Percentiles rank a stretch among this genome's conserved stretches.
phyloP scores from a whole-genome alignment of 2,888 invertebrate species.

The Ormia ochracea region DNA sequence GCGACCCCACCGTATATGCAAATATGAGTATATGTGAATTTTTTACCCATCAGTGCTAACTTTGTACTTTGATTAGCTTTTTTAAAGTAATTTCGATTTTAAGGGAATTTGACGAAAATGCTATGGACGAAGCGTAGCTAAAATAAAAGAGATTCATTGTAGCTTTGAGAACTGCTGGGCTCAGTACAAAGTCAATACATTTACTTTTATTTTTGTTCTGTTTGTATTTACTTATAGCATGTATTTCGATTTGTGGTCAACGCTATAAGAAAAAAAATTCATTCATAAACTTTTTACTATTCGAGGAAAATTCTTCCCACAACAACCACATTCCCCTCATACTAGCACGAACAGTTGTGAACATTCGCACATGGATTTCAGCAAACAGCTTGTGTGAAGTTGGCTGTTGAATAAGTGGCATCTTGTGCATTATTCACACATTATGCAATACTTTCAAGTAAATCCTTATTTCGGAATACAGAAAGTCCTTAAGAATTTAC shows the following conservation, averaged over 20 bases:
- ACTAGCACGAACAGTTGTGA: background rate
- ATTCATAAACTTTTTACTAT: conserved; percentile 32
- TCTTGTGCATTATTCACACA: background rate
- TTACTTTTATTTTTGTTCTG: background rate
- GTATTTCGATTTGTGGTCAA: conserved; percentile 19
- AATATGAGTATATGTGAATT: background rate
- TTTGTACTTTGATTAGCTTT: background rate
- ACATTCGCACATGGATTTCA: conserved; percentile 4
- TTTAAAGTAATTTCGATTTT: background rate
- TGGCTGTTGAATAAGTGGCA: background rate
- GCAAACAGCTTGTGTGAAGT: background rate
- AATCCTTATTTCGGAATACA: background rate
- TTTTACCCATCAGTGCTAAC: background rate
- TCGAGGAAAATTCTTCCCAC: background rate
- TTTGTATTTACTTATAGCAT: background rate
- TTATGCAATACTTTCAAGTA: background rate
- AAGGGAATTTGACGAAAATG: background rate
- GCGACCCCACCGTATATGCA: no score
- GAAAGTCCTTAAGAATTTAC: conserved; percentile 7
- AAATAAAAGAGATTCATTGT: background rate
- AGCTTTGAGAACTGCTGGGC: background rate
- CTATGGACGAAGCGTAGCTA: background rate
- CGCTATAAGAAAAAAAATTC: conserved; percentile 1
- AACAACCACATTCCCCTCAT: conserved; percentile 6
- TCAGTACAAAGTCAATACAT: background rate